Conservation (phyloP, 2,888 invertebrate genomes). For the Sphaerophoria taeniata region DNA sequence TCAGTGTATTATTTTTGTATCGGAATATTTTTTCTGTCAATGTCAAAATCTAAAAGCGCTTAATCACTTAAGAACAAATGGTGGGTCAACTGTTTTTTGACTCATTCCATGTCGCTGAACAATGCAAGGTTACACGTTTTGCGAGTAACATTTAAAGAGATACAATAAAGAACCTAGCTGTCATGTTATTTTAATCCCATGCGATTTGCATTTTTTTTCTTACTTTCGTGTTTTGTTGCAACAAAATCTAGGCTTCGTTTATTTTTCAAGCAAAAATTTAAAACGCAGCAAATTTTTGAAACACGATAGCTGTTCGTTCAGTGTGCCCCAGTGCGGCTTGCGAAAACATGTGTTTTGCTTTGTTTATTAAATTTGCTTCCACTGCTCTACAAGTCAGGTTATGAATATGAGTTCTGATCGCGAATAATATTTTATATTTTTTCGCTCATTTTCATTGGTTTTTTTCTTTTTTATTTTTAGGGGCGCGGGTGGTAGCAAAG, state of each 20-base stretch:
- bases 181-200: constrained; percentile 59
- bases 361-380: constrained; percentile 67
- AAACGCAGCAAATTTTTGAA: constrained; percentile 19
- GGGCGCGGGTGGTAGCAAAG: not conserved
- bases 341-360: constrained; percentile 63
- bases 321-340: constrained; percentile 27
- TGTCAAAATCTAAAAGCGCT: too few species aligned
- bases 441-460: not conserved
- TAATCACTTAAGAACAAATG: too few species aligned
- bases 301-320: constrained; percentile 34
- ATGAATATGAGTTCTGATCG: constrained; percentile 45
- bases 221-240: constrained; percentile 26
- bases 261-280: not conserved
- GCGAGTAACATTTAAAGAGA: too few species aligned
- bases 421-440: constrained; percentile 8
- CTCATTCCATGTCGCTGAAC: too few species aligned
- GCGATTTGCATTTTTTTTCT: constrained; percentile 21
- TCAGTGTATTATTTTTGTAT: too few species aligned
- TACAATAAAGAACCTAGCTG: not conserved
- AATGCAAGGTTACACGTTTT: too few species aligned
- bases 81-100: too few species aligned
- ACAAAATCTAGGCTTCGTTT: constrained; percentile 34
- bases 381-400: constrained; percentile 58
- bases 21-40: too few species aligned
- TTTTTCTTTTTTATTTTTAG: not conserved